phyloP scores from a whole-genome alignment of 1,140 invertebrate species.

The Sesamia nonagrioides region DNA sequence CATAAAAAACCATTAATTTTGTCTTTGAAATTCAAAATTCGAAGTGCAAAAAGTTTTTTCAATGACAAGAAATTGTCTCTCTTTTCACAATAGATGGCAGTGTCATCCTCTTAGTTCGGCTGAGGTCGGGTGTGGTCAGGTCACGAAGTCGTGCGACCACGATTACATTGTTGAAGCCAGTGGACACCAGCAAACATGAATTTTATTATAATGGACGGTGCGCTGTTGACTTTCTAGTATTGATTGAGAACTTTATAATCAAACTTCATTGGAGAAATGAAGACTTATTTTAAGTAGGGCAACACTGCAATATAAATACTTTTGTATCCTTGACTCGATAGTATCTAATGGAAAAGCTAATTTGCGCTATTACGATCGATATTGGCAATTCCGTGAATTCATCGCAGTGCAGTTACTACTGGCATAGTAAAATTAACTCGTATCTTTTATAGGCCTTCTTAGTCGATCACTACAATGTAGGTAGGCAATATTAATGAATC shows the following conservation, averaged over 20 bases:
- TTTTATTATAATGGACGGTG: constrained; percentile 52
- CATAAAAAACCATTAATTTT: background rate
- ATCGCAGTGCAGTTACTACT: constrained; percentile 15
- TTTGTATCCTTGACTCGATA: constrained; percentile 2
- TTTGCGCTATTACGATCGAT: constrained; percentile 15
- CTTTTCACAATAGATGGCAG: constrained; percentile 37
- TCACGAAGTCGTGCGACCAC: constrained; percentile 53
- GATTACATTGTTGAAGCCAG: constrained; percentile 41
- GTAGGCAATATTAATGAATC: background rate
- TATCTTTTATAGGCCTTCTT: background rate
- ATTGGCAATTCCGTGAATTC: constrained; percentile 13
- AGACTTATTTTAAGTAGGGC: constrained; percentile 8
- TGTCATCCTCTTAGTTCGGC: constrained; percentile 15
- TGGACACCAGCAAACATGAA: constrained; percentile 49
- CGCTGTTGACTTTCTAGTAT: constrained; percentile 49
- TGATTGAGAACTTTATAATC: constrained; percentile 35
- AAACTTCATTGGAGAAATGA: constrained; percentile 11
- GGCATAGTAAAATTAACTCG: background rate
- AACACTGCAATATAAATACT: background rate
- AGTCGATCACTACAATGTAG: background rate
- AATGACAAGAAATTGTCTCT: constrained; percentile 44
- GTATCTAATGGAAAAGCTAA: background rate
- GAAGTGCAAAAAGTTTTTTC: constrained; percentile 18
- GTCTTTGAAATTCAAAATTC: background rate
- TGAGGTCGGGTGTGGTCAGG: constrained; percentile 40